A percentile compares a stretch with the other conserved stretches of the same genome.
Evolutionary conservation across 2,888 invertebrate genomes (phyloP).

Genomic region (Stenchaetothrips biformis): DNA sequence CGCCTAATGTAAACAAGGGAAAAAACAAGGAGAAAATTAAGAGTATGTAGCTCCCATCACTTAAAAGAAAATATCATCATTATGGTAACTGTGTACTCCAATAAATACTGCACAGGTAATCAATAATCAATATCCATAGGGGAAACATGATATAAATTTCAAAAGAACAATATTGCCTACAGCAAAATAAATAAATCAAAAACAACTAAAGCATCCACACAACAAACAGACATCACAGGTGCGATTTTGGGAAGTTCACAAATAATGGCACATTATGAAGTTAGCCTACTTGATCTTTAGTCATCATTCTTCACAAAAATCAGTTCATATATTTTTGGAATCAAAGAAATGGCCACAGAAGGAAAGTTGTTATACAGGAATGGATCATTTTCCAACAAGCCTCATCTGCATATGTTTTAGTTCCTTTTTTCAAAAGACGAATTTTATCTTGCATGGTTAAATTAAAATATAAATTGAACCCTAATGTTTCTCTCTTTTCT

Average conservation of each 20-base stretch:
- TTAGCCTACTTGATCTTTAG: not conserved
- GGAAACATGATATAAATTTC: not conserved
- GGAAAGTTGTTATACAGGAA: not conserved
- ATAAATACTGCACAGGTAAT: slow-evolving; percentile 4
- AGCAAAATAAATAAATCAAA: not conserved
- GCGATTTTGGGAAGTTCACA: not conserved
- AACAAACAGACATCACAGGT: not conserved
- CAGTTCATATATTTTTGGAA: not conserved
- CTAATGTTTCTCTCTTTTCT: not conserved
- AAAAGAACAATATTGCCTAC: not conserved
- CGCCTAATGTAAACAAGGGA: too few species aligned
- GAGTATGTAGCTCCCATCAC: not conserved
- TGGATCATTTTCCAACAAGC: not conserved
- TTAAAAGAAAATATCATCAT: not conserved
- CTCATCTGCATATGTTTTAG: not conserved
- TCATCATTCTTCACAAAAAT: not conserved
- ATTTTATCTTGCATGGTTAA: not conserved
- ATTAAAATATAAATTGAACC: not conserved
- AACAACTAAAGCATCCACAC: not conserved
- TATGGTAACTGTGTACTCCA: not conserved
- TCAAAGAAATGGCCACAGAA: not conserved
- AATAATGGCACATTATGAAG: not conserved
- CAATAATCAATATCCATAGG: not conserved
- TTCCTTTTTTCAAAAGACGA: not conserved
- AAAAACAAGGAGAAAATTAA: not conserved